These are phyloP conservation scores for Cremastinae sp. DNA, from an alignment of 2,888 invertebrate genomes.

Conservation along the genomic window DNA sequence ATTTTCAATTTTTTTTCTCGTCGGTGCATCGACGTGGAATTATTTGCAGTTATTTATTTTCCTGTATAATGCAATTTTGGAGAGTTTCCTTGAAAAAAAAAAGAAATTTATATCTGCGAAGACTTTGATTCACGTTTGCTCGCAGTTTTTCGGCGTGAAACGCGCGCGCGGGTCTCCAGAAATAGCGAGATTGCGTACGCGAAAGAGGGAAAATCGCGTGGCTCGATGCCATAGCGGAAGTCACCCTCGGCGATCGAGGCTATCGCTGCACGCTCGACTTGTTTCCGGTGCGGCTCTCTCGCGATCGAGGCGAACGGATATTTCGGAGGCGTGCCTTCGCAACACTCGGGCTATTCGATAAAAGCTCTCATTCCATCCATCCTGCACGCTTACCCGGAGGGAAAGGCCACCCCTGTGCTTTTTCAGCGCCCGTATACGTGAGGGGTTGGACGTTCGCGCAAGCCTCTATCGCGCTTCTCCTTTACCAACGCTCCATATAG, in stretches of 20 bases:
- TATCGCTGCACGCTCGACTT: conserved; percentile 61
- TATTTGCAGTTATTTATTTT: no score
- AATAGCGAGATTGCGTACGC: conserved; percentile 40
- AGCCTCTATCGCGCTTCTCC: conserved; percentile 37
- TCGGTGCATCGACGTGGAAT: no score
- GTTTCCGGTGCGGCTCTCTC: conserved; percentile 54
- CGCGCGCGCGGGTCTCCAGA: conserved; percentile 9
- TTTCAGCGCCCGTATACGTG: conserved; percentile 25
- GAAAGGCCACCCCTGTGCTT: conserved; percentile 63
- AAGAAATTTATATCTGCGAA: no score
- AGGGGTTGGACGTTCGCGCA: conserved; percentile 41
- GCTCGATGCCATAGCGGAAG: conserved; percentile 59
- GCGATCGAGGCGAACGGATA: conserved; percentile 54
- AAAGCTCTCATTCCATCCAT: conserved; percentile 65
- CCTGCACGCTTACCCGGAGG: conserved; percentile 64
- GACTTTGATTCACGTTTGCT: conserved; percentile 15
- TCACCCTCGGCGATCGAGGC: conserved; percentile 59
- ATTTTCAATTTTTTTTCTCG: no score
- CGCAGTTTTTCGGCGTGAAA: conserved; percentile 6
- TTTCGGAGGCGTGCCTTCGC: conserved; percentile 65
- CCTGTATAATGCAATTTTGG: no score
- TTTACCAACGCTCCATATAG: conserved; percentile 24
- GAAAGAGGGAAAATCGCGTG: conserved; percentile 59
- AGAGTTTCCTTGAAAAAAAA: no score
- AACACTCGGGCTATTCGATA: conserved; percentile 71